Evolutionary conservation across 2,888 invertebrate species (phyloP), one percentile per base, ranked within the genome.

Genomic region (Euproctis similis): DNA sequence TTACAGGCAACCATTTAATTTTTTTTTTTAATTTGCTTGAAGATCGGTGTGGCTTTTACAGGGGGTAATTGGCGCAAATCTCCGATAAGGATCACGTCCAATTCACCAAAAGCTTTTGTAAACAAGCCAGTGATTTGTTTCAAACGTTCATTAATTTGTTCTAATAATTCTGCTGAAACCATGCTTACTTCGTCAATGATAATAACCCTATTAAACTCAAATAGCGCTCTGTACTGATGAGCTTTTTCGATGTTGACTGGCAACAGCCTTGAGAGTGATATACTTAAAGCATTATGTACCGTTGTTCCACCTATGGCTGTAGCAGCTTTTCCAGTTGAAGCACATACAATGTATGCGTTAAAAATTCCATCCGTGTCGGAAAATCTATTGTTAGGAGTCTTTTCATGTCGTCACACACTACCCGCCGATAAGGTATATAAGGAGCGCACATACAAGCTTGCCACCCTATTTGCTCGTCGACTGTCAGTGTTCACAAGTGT

Each of bases 341-440:
- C 26, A n/a, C 26, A 26, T 7, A 12, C 18, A 10, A 26, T 26
- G 8, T 26, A 26, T 2, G 26, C 26, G 23, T 26, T 26, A 19
- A 12, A 24, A n/a, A 10, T 19, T 7, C 24, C 26, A 19, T 27
- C n/a, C 13, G 24, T 26, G 13, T 31, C 46, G 19, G 59, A 29
- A 34, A 40, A 72, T 16, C 70, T 30, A 32, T 73, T 74, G 27
- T n/a, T n/a, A n/a, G n/a, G n/a, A n/a, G n/a, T n/a, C n/a, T n/a
- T n/a, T n/a, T n/a, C n/a, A n/a, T n/a, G n/a, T n/a, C n/a, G n/a
- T n/a, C n/a, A n/a, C n/a, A n/a, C n/a, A n/a, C n/a, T n/a, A n/a
- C n/a, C n/a, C n/a, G n/a, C n/a, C n/a, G n/a, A n/a, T n/a, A n/a
- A n/a, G n/a, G n/a, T n/a, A n/a, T n/a, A n/a, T n/a, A n/a, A n/a